Base-by-base conservation (phyloP, 2,888 invertebrate genomes). In the Drosophila crucigera region DNA sequence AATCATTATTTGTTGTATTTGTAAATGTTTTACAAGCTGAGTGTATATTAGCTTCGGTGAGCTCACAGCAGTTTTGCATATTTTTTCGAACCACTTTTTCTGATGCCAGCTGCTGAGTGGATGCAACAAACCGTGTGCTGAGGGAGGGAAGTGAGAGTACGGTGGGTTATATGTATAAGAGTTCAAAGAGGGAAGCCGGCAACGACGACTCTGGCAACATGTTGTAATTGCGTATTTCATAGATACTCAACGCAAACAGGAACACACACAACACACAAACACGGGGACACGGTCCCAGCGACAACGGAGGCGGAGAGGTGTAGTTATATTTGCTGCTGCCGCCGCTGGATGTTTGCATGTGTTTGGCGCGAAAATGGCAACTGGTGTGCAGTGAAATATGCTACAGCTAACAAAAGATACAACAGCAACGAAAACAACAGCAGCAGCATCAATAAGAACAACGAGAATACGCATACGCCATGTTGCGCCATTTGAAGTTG, bases 221-320 rank as follows among this genome's bases (percentile, higher is more conserved):
- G 85, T 84, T 86, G 87, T 87, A 88, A 89, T 87, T 89, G 87
- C 87, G 82, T 82, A 89, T 87, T 85, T 88, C 82, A 89, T 82
- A 87, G 83, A 83, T 84, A 82, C 62, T 49, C 49, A 68, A 52
- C 30, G 60, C 31, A 52, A 31, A 61, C 43, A 66, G 28, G 39
- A 47, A 37, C 14, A 31, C 41, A 55, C 33, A 49, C 49, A 39
- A 16, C 33, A 39, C 11, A 56, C 56, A 56, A 55, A 39, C 37
- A 39, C 22, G 37, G 19, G 9, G 52, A 52, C 25, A 30, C 33
- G 22, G 35, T n/a, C 33, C 39, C 63, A 30, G 43, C 43, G 9
- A 19, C 31, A 25, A 43, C 2, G n/a, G 16, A 22, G 39, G 11
- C 43, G 16, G 16, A 64, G 19, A 37, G 60, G 68, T 79, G 73